Evolutionary conservation across 2,888 invertebrate genomes (phyloP).

Genomic region (Dascillus cervinus): DNA sequence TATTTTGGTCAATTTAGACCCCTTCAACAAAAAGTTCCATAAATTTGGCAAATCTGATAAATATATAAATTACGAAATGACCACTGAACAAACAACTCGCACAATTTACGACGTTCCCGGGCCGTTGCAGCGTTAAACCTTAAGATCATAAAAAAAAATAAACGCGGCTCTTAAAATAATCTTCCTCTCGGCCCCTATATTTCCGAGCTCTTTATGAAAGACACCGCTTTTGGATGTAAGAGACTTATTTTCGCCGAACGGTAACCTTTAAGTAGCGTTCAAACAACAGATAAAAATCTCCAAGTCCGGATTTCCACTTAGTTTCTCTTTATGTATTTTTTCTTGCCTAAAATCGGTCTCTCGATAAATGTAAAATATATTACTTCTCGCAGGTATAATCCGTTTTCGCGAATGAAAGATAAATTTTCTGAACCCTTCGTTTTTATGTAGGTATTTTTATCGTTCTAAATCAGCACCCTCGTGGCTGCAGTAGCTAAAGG

Average conservation of each 20-base stretch:
- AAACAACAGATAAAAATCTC: too few species aligned
- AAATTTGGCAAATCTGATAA: slow-evolving; percentile 27
- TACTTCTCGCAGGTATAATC: too few species aligned
- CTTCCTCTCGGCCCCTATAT: slow-evolving; percentile 13
- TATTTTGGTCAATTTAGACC: too few species aligned
- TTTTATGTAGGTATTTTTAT: slow-evolving; percentile 13
- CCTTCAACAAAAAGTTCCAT: slow-evolving; percentile 8
- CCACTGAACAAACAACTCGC: slow-evolving; percentile 31
- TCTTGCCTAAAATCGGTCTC: too few species aligned
- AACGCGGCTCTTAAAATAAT: slow-evolving; percentile 26
- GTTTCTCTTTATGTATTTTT: too few species aligned
- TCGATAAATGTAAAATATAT: too few species aligned
- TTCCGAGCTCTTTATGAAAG: neutral
- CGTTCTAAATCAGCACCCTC: slow-evolving; percentile 10
- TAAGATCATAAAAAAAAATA: slow-evolving; percentile 21
- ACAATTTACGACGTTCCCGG: slow-evolving; percentile 25
- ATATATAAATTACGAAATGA: slow-evolving; percentile 35
- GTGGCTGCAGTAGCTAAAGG: slow-evolving; percentile 8
- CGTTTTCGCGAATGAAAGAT: too few species aligned
- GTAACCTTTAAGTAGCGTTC: too few species aligned
- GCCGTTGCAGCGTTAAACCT: slow-evolving; percentile 19
- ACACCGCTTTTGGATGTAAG: neutral
- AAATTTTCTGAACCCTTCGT: slow-evolving; percentile 15
- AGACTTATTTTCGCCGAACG: too few species aligned
- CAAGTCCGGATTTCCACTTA: too few species aligned